Evolutionary conservation across 2,888 invertebrate species (phyloP), one percentile per base, ranked within the genome.

Genomic region (Drosophila hamatofila): DNA sequence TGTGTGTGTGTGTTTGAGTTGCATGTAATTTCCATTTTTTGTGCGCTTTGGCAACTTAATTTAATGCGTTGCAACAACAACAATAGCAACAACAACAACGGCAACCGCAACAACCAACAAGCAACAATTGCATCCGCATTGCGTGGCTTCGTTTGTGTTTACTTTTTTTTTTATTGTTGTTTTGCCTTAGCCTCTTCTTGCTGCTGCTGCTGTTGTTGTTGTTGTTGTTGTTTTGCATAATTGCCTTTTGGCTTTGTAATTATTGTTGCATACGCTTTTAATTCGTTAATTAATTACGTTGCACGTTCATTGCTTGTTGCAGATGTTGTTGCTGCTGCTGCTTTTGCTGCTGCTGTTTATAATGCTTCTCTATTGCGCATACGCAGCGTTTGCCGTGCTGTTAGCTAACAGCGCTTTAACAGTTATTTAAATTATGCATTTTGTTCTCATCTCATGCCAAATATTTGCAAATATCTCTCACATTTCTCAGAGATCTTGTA

Each of bases 1-100:
- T 67, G 77, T 68, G 25, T 62, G 42, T 76, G 62, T 76, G 49
- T 69, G 62, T 72, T 64, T 70, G 64, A 57, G 78, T 70, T 78
- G 88, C 88, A 85, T 89, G 87, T 88, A 83, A 89, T 89, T 90
- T 90, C 87, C 90, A 91, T 90, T 90, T 87, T 90, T 89, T 86
- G 86, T 72, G 81, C 81, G 81, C 83, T 87, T 83, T 83, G 84
- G 89, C 91, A 90, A 89, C 91, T 90, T 90, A 85, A 90, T 90
- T 89, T 86, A 89, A 88, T 85, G 89, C 87, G 81, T 88, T 87
- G 80, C 81, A 76, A 57, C 81, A 86, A 81, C 78, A 83, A 59
- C 65, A 70, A 52, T 7, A 16, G 16, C 35, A 37, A 7, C 57
- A 71, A 44, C 51, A 37, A 12, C 58, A 56, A 57, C 72, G 75